A percentile compares a stretch with the other conserved stretches of the same genome.
These are phyloP conservation scores for Pocillopora verrucosa DNA, from an alignment of 64 coral and sea anemone genomes.

Conservation along the genomic window DNA sequence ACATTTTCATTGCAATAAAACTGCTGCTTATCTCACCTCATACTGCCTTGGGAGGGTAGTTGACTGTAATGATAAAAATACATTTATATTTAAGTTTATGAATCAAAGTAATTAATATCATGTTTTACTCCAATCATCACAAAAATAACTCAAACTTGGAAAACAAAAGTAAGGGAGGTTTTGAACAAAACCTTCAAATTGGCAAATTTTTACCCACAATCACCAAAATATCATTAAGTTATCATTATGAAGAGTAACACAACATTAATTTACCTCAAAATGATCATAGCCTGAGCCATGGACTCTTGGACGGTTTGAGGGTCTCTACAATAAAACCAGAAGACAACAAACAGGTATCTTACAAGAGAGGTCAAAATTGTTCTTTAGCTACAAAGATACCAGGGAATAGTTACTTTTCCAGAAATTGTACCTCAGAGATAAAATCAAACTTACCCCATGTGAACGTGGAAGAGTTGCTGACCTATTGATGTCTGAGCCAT, in stretches of 20 bases:
- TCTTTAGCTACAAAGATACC: no score
- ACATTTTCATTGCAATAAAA: not conserved
- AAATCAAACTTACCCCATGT: conserved; percentile 37
- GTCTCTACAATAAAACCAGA: conserved; percentile 13
- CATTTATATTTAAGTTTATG: not conserved
- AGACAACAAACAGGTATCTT: not conserved
- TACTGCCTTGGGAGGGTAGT: conserved; percentile 25
- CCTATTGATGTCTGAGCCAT: not conserved
- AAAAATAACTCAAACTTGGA: not conserved
- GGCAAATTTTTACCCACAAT: no score
- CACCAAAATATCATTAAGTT: not conserved
- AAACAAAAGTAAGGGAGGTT: no score
- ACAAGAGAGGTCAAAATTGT: not conserved
- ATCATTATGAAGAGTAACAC: not conserved
- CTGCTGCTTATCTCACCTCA: not conserved
- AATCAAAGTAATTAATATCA: not conserved
- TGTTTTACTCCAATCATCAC: no score
- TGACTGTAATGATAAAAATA: conserved; percentile 15
- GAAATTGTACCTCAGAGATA: not conserved
- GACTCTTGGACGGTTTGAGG: not conserved
- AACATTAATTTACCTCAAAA: conserved; percentile 9
- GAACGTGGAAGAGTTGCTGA: conserved; percentile 63
- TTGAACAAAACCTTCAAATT: no score
- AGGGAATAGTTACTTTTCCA: not conserved
- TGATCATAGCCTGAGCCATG: conserved; percentile 23